These are phyloP conservation scores for Prionailurus viverrinus DNA, from an alignment of 2,113 vertebrate species.

Conservation along the genomic window DNA sequence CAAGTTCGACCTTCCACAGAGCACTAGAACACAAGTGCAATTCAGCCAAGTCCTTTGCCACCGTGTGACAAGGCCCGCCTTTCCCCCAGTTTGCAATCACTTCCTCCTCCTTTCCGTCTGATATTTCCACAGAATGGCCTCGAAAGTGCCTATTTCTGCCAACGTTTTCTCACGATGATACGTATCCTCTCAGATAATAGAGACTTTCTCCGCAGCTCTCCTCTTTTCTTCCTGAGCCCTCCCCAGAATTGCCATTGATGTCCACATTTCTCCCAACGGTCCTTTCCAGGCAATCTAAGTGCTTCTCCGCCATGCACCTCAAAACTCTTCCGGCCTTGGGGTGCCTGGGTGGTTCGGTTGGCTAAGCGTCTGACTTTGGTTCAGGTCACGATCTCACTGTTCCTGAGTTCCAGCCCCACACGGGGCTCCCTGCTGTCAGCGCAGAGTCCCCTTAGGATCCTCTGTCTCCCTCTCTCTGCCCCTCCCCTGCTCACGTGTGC, in stretches of 20 bases:
- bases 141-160: neutral
- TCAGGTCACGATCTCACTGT: no score
- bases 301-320: neutral
- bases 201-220: neutral
- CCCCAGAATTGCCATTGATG: neutral
- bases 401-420: no score
- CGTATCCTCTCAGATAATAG: neutral
- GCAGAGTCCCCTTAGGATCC: no score
- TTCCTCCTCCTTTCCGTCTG: neutral
- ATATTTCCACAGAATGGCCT: neutral
- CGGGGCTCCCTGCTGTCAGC: no score
- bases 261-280: neutral
- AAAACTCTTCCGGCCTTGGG: neutral
- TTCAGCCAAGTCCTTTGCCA: neutral
- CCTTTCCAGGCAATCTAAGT: neutral
- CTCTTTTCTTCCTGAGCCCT: neutral
- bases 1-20: neutral
- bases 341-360: no score
- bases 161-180: neutral
- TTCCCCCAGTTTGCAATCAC: neutral
- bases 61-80: neutral
- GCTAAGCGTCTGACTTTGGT: no score
- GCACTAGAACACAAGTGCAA: neutral
- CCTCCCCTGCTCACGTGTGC: no score
- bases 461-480: no score